Percentiles rank a stretch among this genome's conserved stretches.
These are phyloP conservation scores for Trichogramma pretiosum DNA, from an alignment of 1,140 invertebrate genomes.

Conservation along the genomic window DNA sequence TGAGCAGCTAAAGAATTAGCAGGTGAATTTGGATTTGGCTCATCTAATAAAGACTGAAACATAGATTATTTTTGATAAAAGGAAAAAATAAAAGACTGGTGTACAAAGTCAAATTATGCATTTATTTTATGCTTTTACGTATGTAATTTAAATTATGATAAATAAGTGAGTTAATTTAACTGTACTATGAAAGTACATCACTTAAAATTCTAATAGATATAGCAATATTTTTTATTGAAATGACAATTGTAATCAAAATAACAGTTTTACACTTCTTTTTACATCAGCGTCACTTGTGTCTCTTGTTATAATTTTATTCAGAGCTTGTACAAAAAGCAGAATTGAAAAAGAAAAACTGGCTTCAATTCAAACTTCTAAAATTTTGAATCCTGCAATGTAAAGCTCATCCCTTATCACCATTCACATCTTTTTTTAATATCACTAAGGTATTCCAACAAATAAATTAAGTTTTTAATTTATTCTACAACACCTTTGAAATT, in stretches of 20 bases:
- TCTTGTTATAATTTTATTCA: slow-evolving; percentile 1
- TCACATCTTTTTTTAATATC: too few relatives aligned
- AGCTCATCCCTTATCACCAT: slow-evolving; percentile 9
- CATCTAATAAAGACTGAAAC: slow-evolving; percentile 54
- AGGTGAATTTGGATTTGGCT: slow-evolving; percentile 64
- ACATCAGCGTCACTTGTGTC: too few relatives aligned
- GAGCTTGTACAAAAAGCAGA: slow-evolving; percentile 18
- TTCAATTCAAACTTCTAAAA: slow-evolving; percentile 17
- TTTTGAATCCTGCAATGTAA: too few relatives aligned
- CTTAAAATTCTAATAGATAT: too few relatives aligned
- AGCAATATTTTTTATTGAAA: slow-evolving; percentile 9
- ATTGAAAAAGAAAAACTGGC: slow-evolving; percentile 27
- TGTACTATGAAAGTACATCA: slow-evolving; percentile 19
- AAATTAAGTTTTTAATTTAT: slow-evolving; percentile 48
- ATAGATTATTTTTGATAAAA: slow-evolving; percentile 20
- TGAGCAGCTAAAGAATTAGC: slow-evolving; percentile 63
- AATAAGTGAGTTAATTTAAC: slow-evolving; percentile 26
- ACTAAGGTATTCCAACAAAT: slow-evolving; percentile 44
- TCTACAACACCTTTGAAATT: slow-evolving; percentile 47
- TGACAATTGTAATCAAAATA: slow-evolving; percentile 22
- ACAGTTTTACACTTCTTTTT: slow-evolving; percentile 25
- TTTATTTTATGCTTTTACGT: slow-evolving; percentile 35
- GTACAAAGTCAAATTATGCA: slow-evolving; percentile 37
- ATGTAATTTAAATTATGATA: slow-evolving; percentile 27
- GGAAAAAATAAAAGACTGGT: slow-evolving; percentile 23